Conservation (phyloP, 2,113 vertebrate genomes). For the Saguinus imperator region DNA sequence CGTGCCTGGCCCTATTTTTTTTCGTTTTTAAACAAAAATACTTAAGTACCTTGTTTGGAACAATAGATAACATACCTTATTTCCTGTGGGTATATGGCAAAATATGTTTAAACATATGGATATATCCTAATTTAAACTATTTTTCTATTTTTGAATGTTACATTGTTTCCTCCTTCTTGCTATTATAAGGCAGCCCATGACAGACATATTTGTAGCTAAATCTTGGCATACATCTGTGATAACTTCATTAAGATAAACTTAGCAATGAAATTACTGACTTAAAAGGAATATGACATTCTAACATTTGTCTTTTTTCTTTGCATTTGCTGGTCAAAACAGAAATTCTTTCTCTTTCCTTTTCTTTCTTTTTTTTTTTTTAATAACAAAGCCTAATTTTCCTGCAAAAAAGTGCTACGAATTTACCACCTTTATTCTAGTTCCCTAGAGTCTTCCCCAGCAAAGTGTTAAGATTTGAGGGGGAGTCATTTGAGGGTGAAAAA, state of each 20-base stretch:
- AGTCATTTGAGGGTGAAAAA: not conserved
- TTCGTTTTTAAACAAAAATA: not conserved
- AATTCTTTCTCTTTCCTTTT: not conserved
- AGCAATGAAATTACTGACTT: not conserved
- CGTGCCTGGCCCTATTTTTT: not conserved
- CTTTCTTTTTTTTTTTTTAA: not conserved
- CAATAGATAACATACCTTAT: not conserved
- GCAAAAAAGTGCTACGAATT: not conserved
- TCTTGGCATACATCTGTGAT: not conserved
- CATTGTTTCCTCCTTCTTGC: constrained; percentile 29
- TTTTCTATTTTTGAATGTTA: not conserved
- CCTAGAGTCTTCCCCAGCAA: not conserved
- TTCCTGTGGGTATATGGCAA: not conserved
- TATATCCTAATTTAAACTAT: not conserved
- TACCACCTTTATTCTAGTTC: constrained; percentile 15
- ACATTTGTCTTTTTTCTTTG: not conserved
- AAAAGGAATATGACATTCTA: not conserved
- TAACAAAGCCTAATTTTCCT: not conserved
- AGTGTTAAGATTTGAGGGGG: not conserved
- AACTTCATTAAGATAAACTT: not conserved
- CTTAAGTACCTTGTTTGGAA: not conserved
- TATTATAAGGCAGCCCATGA: not conserved
- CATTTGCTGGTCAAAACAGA: not conserved
- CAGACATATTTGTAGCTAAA: not conserved
- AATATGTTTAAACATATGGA: not conserved